A percentile compares a stretch with the other conserved stretches of the same genome.
phyloP scores from a whole-genome alignment of 2,888 invertebrate species.

The Meliscaeva auricollis region DNA sequence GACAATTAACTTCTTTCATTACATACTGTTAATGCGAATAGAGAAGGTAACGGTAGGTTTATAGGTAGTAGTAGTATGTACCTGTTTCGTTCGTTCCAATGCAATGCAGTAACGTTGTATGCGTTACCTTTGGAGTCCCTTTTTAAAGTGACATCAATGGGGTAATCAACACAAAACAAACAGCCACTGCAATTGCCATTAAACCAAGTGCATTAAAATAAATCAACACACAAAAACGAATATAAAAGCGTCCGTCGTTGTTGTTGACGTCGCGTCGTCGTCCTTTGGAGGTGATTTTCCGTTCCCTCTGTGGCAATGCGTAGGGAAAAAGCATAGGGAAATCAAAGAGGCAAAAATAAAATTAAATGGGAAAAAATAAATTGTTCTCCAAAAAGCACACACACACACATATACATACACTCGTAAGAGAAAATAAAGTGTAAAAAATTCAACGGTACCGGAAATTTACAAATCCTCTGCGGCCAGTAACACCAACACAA shows the following conservation, averaged over 20 bases:
- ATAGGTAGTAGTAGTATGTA: not conserved
- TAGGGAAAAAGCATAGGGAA: constrained; percentile 4
- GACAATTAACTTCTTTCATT: constrained; percentile 39
- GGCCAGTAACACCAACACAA: constrained; percentile 1
- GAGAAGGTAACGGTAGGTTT: not conserved
- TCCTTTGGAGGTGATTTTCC: constrained; percentile 22
- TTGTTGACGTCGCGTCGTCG: not conserved
- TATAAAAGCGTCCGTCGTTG: constrained; percentile 23
- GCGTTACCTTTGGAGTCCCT: constrained; percentile 28
- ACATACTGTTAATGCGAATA: not conserved
- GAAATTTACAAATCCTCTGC: constrained; percentile 27
- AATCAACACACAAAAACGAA: constrained; percentile 52
- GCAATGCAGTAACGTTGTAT: not conserved
- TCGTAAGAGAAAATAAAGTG: not conserved
- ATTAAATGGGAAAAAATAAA: constrained; percentile 34
- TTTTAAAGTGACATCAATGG: constrained; percentile 48
- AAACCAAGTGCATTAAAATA: constrained; percentile 61
- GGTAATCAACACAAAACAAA: constrained; percentile 60
- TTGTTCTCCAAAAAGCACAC: constrained; percentile 29
- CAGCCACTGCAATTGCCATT: constrained; percentile 63
- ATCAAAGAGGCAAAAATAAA: constrained; percentile 22
- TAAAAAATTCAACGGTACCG: constrained; percentile 46
- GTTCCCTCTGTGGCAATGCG: constrained; percentile 20
- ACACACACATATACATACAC: not conserved
- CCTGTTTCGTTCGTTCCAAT: not conserved